These are phyloP conservation scores for Camelus bactrianus DNA, from an alignment of 2,113 vertebrate genomes.

Conservation along the genomic window DNA sequence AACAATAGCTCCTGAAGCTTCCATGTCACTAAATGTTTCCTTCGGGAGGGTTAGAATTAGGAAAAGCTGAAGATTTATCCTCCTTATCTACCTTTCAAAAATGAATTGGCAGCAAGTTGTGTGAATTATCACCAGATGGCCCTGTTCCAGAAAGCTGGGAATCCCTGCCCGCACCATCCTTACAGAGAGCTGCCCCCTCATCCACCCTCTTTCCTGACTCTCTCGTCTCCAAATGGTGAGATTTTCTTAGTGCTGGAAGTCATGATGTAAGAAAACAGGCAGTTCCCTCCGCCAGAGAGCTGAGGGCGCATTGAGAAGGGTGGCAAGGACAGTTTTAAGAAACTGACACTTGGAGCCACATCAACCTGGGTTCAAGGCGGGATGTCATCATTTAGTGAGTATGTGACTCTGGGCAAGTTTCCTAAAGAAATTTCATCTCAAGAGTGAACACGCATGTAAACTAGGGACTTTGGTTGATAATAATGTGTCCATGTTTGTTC, in stretches of 20 bases:
- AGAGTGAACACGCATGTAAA: too few relatives aligned
- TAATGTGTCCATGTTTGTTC: too few relatives aligned
- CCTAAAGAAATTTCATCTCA: neutral
- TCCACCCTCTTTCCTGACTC: neutral
- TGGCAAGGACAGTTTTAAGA: neutral
- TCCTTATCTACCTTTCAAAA: neutral
- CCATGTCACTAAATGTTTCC: neutral
- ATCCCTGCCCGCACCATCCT: neutral
- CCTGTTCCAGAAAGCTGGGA: neutral
- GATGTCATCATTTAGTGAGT: neutral
- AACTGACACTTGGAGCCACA: neutral
- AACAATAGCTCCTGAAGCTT: neutral
- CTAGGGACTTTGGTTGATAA: too few relatives aligned
- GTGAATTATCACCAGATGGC: neutral
- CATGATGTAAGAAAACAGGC: neutral
- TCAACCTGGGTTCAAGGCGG: neutral
- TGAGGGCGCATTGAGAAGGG: neutral
- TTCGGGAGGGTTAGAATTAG: neutral
- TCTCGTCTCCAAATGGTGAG: neutral
- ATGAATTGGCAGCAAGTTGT: neutral
- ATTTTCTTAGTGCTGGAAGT: neutral
- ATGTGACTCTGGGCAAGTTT: neutral
- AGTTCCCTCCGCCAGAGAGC: neutral
- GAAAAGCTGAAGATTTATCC: neutral
- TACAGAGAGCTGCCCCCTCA: neutral